Evolutionary conservation across 1,140 invertebrate genomes (phyloP).

Genomic region (Cotesia chilonis): DNA sequence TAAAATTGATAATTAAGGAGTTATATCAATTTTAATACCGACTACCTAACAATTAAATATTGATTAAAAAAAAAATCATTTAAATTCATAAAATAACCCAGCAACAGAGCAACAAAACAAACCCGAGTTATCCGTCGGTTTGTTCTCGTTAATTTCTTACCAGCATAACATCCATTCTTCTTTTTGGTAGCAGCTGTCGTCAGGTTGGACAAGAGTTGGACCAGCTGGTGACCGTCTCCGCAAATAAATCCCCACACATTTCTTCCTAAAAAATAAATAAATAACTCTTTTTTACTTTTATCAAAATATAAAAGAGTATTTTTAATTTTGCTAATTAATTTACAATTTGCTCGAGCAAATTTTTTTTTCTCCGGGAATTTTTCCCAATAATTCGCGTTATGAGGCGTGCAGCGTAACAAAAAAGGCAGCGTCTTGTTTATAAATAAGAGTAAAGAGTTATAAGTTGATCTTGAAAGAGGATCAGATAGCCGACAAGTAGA

Average conservation of each 20-base stretch:
- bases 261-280: slow-evolving; percentile 7
- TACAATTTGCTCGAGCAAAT: neutral
- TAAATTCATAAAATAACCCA: no score
- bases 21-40: no score
- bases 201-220: slow-evolving; percentile 69
- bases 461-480: slow-evolving; percentile 12
- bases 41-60: no score
- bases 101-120: no score
- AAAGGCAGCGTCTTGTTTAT: no score
- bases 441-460: neutral
- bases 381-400: no score
- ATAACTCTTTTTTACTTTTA: neutral
- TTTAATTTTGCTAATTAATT: slow-evolving; percentile 42
- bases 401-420: no score
- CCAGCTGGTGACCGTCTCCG: slow-evolving; percentile 63
- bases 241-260: no score
- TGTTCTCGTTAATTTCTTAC: slow-evolving; percentile 42
- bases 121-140: no score
- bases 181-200: slow-evolving; percentile 65
- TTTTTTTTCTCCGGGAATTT: no score
- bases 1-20: no score
- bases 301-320: neutral
- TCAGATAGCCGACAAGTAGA: neutral
- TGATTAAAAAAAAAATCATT: no score
- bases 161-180: slow-evolving; percentile 48